A percentile compares a stretch with the other conserved stretches of the same genome.
Evolutionary conservation across 2,113 vertebrate species (phyloP).

Genomic region (Prietella phreatophila): DNA sequence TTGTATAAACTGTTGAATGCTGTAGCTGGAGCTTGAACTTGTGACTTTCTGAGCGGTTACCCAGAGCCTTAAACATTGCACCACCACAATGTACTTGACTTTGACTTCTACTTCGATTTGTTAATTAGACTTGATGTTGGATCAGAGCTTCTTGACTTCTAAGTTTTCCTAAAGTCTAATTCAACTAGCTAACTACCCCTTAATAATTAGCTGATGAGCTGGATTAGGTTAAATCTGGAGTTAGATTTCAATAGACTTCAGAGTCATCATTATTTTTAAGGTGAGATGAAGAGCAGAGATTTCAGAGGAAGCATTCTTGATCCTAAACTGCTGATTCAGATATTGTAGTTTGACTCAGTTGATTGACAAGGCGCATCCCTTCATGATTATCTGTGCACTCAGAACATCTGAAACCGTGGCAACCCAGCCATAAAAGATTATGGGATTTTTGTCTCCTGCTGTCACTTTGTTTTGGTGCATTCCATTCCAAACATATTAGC

Average conservation of each 20-base stretch:
- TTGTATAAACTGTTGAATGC: neutral
- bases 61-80: too few relatives aligned
- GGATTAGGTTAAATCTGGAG: neutral
- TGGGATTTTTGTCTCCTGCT: conserved; percentile 38
- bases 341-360: neutral
- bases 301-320: neutral
- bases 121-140: neutral
- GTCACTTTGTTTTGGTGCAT: conserved; percentile 34
- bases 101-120: neutral
- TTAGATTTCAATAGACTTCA: neutral
- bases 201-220: neutral
- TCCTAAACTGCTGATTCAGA: conserved; percentile 27
- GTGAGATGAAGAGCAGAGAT: neutral
- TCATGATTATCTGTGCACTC: conserved; percentile 13
- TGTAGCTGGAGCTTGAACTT: too few relatives aligned
- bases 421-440: conserved; percentile 24
- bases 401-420: conserved; percentile 24
- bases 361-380: neutral
- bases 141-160: neutral
- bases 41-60: too few relatives aligned
- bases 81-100: neutral
- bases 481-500: conserved; percentile 3
- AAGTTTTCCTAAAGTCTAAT: neutral
- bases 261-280: neutral
- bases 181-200: neutral